phyloP scores from a whole-genome alignment of 1,140 invertebrate species.

The Caerostris darwini region DNA sequence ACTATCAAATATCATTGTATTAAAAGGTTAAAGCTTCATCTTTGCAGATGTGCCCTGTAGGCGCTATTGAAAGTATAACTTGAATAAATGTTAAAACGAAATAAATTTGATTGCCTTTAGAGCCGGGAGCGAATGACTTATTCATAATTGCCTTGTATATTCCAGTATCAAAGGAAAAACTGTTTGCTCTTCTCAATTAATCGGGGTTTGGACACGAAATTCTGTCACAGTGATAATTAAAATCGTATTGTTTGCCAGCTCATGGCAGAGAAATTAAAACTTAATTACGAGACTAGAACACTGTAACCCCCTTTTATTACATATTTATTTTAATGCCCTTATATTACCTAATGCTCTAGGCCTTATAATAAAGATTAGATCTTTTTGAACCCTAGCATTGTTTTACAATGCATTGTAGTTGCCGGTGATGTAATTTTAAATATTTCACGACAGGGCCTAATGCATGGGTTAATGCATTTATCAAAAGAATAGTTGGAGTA shows the following conservation, averaged over 20 bases:
- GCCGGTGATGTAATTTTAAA: neutral
- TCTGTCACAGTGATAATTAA: neutral
- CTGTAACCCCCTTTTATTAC: no score
- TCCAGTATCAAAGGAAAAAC: neutral
- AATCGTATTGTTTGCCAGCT: neutral
- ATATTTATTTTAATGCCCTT: neutral
- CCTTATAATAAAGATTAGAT: no score
- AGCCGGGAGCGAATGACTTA: neutral
- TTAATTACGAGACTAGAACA: neutral
- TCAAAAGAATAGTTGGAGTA: neutral
- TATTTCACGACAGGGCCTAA: neutral
- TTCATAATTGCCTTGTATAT: neutral
- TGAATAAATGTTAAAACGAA: neutral
- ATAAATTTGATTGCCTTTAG: neutral
- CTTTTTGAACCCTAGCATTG: no score
- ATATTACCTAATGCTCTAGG: neutral
- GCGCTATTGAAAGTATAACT: neutral
- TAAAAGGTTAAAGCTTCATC: no score
- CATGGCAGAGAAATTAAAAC: conserved; percentile 10
- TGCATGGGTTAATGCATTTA: neutral
- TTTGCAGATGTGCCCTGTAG: no score
- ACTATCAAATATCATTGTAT: no score
- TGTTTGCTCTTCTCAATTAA: neutral
- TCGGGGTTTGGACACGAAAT: neutral
- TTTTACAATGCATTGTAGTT: neutral